phyloP scores from a whole-genome alignment of 2,888 invertebrate species.

The Ophraella communa region DNA sequence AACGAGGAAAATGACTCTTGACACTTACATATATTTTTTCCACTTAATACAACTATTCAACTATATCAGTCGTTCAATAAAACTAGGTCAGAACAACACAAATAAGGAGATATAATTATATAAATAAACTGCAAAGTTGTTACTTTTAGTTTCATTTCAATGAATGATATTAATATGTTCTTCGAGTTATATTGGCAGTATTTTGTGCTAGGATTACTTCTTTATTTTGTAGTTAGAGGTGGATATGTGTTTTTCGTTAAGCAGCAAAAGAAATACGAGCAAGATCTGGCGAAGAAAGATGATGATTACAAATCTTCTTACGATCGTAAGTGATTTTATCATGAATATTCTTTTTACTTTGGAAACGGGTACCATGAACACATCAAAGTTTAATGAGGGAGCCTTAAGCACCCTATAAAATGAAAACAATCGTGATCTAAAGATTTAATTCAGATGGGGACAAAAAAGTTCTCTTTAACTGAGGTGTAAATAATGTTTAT shows the following conservation, averaged over 20 bases:
- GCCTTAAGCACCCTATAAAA: no score
- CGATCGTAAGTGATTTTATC: conserved; percentile 38
- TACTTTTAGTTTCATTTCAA: not conserved
- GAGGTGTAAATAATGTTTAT: no score
- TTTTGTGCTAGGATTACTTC: conserved; percentile 45
- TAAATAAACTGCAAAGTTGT: conserved; percentile 1
- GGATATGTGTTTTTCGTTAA: conserved; percentile 29
- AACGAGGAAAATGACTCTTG: not conserved
- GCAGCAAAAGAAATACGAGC: conserved; percentile 22
- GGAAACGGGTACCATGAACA: no score
- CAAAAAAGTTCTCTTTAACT: no score
- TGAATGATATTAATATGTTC: conserved; percentile 42
- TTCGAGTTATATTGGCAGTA: conserved; percentile 52
- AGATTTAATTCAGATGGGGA: no score
- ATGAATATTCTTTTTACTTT: no score
- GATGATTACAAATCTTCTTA: conserved; percentile 39
- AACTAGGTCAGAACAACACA: conserved; percentile 21
- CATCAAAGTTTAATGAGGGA: no score
- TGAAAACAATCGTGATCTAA: no score
- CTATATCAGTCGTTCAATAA: not conserved
- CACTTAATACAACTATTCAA: not conserved
- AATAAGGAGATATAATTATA: not conserved
- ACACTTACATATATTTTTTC: not conserved
- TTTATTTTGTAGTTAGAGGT: conserved; percentile 41
- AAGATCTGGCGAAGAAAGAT: conserved; percentile 34